Evolutionary conservation across 1,140 invertebrate genomes (phyloP).

Genomic region (Scaptomyza hsui): DNA sequence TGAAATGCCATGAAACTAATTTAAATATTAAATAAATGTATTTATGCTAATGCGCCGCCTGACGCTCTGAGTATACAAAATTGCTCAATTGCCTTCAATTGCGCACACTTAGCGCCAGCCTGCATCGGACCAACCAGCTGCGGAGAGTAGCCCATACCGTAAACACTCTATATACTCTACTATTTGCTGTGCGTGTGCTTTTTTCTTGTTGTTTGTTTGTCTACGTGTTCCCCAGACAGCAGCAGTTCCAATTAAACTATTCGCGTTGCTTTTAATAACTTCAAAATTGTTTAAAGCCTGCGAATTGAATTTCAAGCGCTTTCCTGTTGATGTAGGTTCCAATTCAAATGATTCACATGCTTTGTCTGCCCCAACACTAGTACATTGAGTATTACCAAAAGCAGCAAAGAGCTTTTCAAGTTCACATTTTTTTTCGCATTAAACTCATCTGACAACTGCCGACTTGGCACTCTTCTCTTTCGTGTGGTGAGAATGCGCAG

Average conservation of each 20-base stretch:
- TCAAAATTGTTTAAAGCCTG: conserved; percentile 65
- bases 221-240: conserved; percentile 20
- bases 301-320: conserved; percentile 47
- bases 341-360: conserved; percentile 23
- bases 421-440: conserved; percentile 6
- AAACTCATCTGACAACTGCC: conserved; percentile 5
- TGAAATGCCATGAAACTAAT: conserved; percentile 59
- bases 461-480: conserved; percentile 2
- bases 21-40: conserved; percentile 78
- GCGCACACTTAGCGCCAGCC: conserved; percentile 65
- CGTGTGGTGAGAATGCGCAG: conserved; percentile 46
- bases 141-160: neutral
- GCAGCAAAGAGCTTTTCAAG: conserved; percentile 47
- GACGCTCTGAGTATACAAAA: conserved; percentile 50
- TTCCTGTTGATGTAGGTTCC: conserved; percentile 46
- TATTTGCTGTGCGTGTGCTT: conserved; percentile 32
- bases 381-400: conserved; percentile 19
- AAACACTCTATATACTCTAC: conserved; percentile 5
- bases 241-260: conserved; percentile 76
- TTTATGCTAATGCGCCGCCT: conserved; percentile 70
- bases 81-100: conserved; percentile 75
- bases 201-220: conserved; percentile 1
- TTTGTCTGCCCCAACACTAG: conserved; percentile 35
- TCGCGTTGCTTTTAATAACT: conserved; percentile 75
- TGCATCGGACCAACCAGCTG: conserved; percentile 1